Base-by-base conservation (phyloP, 2,888 invertebrate genomes). In the Caenorhabditis sinica region DNA sequence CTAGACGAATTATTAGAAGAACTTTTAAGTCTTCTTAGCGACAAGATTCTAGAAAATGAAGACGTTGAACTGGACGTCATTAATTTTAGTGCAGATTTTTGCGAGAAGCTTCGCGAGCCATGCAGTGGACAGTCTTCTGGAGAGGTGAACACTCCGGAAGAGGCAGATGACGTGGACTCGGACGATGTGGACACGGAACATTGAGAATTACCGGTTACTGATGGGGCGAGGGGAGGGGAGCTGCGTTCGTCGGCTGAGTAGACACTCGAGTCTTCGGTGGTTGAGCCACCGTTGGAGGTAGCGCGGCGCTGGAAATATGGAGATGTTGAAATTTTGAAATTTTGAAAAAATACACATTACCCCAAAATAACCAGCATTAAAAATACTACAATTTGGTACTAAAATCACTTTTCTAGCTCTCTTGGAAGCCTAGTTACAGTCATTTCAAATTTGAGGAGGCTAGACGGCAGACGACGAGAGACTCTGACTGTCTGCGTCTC, bases 241-340 rank as follows among this genome's bases (percentile, higher is more conserved):
- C 56, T 58, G 13, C 76, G 75, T 68, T 91, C 91, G 65, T 92
- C 92, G 53, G 91, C 91, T 8, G 91, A 91, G 66, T 91, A 91
- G 58, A 87, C 86, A 25, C 87, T 87, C 53, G 85, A 85, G 77
- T 91, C 91, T 68, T 91, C 91, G 9, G 90, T 90, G 1, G 88
- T 90, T 8, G 88, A 86, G 30, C 86, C 83, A 63, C 84, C 85
- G 51, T 88, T 83, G 13, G 88, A 86, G 23, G 80, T 85, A 11
- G 85, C 79, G 17, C 87, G 77, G 17, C 84, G 75, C 87, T 87
- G 76, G 40, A 88, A 84, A 28, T 33, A 51, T n/a, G n/a, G n/a
- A n/a, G n/a, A n/a, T 33, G 33, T 33, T 33, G 8, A 33, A 33
- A 33, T 33, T 33, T 33, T 33, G 4, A 6, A 6, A 33, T 6